Evolutionary conservation across 1,140 invertebrate species (phyloP), one percentile per base, ranked within the genome.

Genomic region (Drosophila setifemur): DNA sequence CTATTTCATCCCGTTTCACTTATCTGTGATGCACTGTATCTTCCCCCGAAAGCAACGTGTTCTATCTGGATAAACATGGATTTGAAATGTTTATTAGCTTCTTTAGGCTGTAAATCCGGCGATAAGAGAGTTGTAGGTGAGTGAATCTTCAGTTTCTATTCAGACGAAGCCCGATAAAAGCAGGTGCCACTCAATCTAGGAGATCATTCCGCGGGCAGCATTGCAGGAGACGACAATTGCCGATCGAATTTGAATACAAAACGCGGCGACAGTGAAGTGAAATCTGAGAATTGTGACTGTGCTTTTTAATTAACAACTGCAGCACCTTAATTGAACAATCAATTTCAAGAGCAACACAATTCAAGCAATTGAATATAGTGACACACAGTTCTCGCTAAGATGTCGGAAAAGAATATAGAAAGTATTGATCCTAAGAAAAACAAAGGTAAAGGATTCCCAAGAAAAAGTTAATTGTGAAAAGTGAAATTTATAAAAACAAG

Each of bases 291-390:
- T 35, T 29, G 45, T 64, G 42, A 9, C 48, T 11, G 29, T 14
- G 29, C 39, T 44, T 52, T 52, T 63, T 42, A 67, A 67, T 63
- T 35, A 52, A 52, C 1, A 52, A n/a, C 26, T 31, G 26, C 19
- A 35, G 25, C 29, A 29, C 9, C 48, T 69, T 61, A 72, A 63
- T 72, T 72, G 68, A 48, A 7, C 42, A 72, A 72, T 71, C 31
- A 72, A 31, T 49, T 54, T 42, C 48, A 63, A 72, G 35, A 63
- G 35, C 45, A 48, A 19, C 9, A 0, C 29, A 63, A 72, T 72
- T 45, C 25, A 29, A 42, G 26, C n/a, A n/a, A n/a, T n/a, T n/a
- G n/a, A 2, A 16, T 11, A 57, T 45, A 31, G n/a, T n/a, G n/a
- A n/a, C 1, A 49, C 7, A 19, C 19, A 42, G 33, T 37, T 16